A percentile compares a stretch with the other conserved stretches of the same genome.
These are phyloP conservation scores for Acronicta psi DNA, from an alignment of 2,888 invertebrate species.

Conservation along the genomic window DNA sequence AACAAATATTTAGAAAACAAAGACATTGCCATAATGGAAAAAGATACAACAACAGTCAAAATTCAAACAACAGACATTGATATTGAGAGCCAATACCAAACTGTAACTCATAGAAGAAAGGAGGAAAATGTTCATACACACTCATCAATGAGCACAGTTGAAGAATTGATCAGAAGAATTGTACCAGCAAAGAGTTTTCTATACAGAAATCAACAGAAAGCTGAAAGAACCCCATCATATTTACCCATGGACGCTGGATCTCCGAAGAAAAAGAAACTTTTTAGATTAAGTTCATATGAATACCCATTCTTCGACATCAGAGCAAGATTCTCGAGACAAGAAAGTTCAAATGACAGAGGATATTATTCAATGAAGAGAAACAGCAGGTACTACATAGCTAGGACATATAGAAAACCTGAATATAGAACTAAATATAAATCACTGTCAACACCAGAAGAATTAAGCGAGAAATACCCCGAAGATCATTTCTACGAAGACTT, in stretches of 20 bases:
- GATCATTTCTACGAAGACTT: slow-evolving; percentile 85
- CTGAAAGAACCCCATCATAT: slow-evolving; percentile 75
- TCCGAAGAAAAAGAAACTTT: slow-evolving; percentile 73
- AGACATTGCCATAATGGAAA: slow-evolving; percentile 24
- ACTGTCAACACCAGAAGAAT: slow-evolving; percentile 70
- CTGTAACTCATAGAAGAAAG: slow-evolving; percentile 63
- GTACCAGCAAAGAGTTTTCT: slow-evolving; percentile 84
- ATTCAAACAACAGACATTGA: slow-evolving; percentile 26
- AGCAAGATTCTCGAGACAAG: slow-evolving; percentile 72
- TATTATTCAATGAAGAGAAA: slow-evolving; percentile 81
- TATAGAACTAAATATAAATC: slow-evolving; percentile 76
- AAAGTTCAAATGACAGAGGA: slow-evolving; percentile 75
- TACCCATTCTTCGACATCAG: slow-evolving; percentile 79
- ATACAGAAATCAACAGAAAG: slow-evolving; percentile 77
- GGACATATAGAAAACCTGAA: slow-evolving; percentile 70
- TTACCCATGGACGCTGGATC: slow-evolving; percentile 80
- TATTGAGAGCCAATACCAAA: slow-evolving; percentile 79
- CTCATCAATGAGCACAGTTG: slow-evolving; percentile 68
- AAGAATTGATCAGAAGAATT: slow-evolving; percentile 78
- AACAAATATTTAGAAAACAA: slow-evolving; percentile 67
- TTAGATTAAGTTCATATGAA: slow-evolving; percentile 80
- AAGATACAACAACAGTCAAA: slow-evolving; percentile 42
- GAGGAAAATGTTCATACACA: slow-evolving; percentile 40
- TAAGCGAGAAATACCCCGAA: slow-evolving; percentile 70
- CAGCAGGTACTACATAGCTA: slow-evolving; percentile 70